Conservation (phyloP, 2,888 invertebrate species). For the Eupithecia dodoneata region DNA sequence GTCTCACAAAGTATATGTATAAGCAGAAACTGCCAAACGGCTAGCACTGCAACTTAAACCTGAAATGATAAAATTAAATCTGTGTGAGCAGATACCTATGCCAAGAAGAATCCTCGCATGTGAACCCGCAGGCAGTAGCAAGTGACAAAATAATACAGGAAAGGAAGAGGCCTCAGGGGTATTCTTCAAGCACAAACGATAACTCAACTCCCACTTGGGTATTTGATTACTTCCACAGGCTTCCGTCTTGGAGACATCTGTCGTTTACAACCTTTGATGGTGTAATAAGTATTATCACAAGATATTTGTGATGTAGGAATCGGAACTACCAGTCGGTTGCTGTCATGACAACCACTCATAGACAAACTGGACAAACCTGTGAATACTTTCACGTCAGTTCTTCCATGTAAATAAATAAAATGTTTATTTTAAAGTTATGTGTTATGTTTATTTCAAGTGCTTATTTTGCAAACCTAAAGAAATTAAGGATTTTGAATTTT, state of each 20-base stretch:
- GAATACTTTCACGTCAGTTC: no score
- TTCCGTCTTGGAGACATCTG: neutral
- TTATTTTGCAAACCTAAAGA: no score
- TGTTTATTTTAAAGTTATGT: no score
- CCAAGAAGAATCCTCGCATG: neutral
- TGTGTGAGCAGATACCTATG: no score
- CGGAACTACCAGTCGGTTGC: neutral
- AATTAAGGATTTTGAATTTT: no score
- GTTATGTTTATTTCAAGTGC: no score
- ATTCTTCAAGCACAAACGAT: neutral
- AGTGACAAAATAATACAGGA: neutral
- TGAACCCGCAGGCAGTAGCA: neutral
- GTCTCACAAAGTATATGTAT: no score
- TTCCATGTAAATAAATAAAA: no score
- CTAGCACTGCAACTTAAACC: no score
- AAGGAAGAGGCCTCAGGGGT: neutral
- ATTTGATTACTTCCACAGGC: constrained; percentile 4
- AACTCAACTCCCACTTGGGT: constrained; percentile 1
- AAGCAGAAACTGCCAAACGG: no score
- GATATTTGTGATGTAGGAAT: neutral
- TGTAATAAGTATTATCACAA: neutral
- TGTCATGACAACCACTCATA: neutral
- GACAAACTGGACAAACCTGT: no score
- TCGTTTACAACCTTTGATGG: neutral
- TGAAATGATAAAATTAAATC: no score